Conservation (phyloP, 2,113 vertebrate species). For the Fregata magnificens region DNA sequence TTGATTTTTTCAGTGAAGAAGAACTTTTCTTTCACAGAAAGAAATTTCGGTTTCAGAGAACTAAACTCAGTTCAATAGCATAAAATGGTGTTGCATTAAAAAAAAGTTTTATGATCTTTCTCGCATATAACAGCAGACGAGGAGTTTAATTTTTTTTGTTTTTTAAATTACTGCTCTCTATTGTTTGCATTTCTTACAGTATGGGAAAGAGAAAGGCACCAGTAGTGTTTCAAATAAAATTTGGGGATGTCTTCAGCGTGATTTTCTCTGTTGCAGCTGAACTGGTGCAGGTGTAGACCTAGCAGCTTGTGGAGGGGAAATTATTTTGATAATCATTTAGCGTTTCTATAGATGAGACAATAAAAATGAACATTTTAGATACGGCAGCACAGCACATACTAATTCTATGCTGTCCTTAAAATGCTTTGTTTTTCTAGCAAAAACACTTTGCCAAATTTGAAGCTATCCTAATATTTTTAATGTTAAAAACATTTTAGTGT, state of each 20-base stretch:
- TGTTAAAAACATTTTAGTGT: neutral
- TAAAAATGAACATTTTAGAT: neutral
- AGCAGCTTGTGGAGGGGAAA: neutral
- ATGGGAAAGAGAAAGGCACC: neutral
- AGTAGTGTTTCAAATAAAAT: neutral
- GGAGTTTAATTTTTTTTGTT: neutral
- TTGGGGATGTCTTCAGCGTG: neutral
- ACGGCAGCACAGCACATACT: neutral
- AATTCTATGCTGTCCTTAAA: neutral
- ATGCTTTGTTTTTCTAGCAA: neutral
- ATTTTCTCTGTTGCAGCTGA: neutral
- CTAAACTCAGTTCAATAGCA: neutral
- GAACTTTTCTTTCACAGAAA: too few species aligned
- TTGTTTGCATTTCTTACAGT: neutral
- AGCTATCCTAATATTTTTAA: neutral
- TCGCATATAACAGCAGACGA: neutral
- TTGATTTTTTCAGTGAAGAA: neutral
- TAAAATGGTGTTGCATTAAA: neutral
- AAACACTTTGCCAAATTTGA: neutral
- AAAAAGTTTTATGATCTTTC: neutral
- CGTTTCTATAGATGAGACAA: neutral
- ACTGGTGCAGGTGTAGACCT: neutral
- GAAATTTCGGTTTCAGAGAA: too few species aligned
- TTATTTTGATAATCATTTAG: neutral
- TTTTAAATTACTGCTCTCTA: neutral